Percentiles rank a stretch among this genome's conserved stretches.
These are phyloP conservation scores for Trialeurodes vaporariorum DNA, from an alignment of 1,140 invertebrate genomes.

Conservation along the genomic window DNA sequence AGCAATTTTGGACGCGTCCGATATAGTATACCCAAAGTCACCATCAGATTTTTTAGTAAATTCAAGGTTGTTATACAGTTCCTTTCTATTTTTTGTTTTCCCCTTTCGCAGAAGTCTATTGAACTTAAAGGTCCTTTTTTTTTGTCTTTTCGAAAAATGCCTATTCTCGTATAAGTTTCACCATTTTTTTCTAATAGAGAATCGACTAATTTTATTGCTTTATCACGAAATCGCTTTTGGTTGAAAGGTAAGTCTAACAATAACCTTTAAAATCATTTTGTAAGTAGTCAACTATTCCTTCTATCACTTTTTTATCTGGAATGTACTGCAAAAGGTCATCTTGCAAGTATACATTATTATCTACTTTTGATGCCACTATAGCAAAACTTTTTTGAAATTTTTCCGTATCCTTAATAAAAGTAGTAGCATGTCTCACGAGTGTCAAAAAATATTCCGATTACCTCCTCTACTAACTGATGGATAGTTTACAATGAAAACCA, in stretches of 20 bases:
- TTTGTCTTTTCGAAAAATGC: conserved; percentile 1
- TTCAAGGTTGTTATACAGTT: neutral
- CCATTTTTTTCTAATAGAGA: neutral
- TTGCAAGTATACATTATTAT: conserved; percentile 1
- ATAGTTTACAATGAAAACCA: conserved; percentile 19
- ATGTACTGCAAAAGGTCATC: neutral
- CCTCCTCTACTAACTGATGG: conserved; percentile 14
- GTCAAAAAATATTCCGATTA: conserved; percentile 17
- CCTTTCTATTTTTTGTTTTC: neutral
- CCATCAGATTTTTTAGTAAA: neutral
- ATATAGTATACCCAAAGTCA: conserved; percentile 18
- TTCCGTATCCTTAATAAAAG: conserved; percentile 15
- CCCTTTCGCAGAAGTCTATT: conserved; percentile 3
- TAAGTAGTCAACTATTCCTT: conserved; percentile 6
- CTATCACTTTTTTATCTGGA: neutral
- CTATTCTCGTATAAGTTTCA: neutral
- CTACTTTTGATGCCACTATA: conserved; percentile 21
- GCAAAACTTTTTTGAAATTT: conserved; percentile 16
- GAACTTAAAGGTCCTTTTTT: neutral
- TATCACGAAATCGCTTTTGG: neutral
- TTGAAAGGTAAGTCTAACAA: too few species aligned
- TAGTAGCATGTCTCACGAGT: conserved; percentile 12
- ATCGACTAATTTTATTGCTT: neutral
- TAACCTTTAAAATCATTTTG: neutral
- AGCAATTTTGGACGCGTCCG: conserved; percentile 11